These are phyloP conservation scores for Stichopus horrens DNA, from an alignment of 53 echinoderm and acorn worm species.

Conservation along the genomic window DNA sequence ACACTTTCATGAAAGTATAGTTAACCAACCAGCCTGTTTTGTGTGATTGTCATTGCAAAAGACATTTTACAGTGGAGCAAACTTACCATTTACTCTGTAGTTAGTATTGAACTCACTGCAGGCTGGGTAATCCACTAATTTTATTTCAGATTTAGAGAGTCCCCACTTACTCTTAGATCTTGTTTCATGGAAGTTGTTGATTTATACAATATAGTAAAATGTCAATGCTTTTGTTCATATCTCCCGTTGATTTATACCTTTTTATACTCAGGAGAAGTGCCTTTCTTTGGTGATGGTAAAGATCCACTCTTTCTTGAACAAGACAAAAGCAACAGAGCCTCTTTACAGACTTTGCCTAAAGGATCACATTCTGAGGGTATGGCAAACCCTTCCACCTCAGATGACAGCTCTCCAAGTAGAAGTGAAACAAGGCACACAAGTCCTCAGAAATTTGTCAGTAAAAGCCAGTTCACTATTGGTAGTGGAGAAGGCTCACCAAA, in stretches of 20 bases:
- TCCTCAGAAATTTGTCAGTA: constrained; percentile 67
- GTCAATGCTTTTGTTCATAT: background rate
- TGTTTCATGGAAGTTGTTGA: background rate
- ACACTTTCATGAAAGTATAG: no score
- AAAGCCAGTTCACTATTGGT: constrained; percentile 87
- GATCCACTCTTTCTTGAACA: background rate
- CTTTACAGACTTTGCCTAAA: background rate
- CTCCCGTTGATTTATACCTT: background rate
- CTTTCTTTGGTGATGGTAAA: constrained; percentile 36
- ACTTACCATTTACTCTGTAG: no score
- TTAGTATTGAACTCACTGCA: no score
- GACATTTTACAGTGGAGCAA: no score
- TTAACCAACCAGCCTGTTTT: no score
- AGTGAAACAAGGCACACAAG: constrained; percentile 37
- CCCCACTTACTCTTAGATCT: background rate
- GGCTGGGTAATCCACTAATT: background rate
- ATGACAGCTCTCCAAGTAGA: constrained; percentile 30
- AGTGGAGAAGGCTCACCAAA: constrained; percentile 86
- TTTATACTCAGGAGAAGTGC: constrained; percentile 10
- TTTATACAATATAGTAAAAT: background rate
- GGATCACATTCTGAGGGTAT: constrained; percentile 12
- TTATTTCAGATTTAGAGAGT: background rate
- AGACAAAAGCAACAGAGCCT: background rate
- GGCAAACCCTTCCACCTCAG: background rate
- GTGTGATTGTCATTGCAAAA: no score